Evolutionary conservation across 2,113 vertebrate genomes (phyloP).

Genomic region (Gopherus evgoodei): DNA sequence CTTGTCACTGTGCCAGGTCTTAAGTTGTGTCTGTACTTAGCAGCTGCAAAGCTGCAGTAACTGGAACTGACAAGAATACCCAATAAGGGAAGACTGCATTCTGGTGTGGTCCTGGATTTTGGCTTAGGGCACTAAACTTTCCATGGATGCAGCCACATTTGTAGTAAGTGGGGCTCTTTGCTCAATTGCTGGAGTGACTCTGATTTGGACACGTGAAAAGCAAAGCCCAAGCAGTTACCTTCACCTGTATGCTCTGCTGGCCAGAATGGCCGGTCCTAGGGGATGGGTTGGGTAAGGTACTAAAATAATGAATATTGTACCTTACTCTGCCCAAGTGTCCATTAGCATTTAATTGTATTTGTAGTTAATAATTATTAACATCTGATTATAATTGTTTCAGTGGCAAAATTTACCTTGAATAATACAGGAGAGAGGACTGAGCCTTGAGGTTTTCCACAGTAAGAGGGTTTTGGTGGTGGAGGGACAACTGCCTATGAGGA

Average conservation of each 20-base stretch:
- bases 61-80: background rate
- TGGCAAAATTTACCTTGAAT: background rate
- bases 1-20: background rate
- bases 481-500: background rate
- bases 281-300: background rate
- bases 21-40: background rate
- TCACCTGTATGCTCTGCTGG: background rate
- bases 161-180: background rate
- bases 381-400: background rate
- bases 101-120: background rate
- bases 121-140: background rate
- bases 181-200: background rate
- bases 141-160: background rate
- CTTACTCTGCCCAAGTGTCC: background rate
- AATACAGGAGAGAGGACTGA: background rate
- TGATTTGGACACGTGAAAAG: background rate
- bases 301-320: background rate
- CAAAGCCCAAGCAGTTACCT: background rate
- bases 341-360: background rate
- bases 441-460: background rate
- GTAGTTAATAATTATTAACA: background rate
- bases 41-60: background rate
- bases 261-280: background rate
- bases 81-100: background rate
- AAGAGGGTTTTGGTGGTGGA: background rate